These are phyloP conservation scores for Hirtodrosophila alboralis DNA, from an alignment of 2,888 invertebrate species.

Conservation along the genomic window DNA sequence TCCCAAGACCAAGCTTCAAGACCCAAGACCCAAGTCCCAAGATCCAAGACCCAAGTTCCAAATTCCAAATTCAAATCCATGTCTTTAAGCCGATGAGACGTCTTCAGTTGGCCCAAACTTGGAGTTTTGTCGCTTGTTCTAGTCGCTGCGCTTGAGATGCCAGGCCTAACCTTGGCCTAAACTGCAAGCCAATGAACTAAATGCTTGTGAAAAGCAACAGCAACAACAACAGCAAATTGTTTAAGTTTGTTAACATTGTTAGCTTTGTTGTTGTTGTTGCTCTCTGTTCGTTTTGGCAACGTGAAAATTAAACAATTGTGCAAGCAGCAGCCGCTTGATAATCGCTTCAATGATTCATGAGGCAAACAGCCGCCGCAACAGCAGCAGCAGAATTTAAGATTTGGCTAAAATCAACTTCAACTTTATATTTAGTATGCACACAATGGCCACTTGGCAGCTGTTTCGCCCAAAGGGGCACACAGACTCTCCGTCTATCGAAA, in stretches of 20 bases:
- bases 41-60: constrained; percentile 4
- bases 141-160: constrained; percentile 68
- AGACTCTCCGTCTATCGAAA: constrained; percentile 25
- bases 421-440: too few relatives aligned
- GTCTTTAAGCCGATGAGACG: constrained; percentile 33
- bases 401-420: constrained; percentile 33
- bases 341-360: constrained; percentile 73
- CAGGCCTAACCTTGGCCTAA: constrained; percentile 80
- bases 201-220: constrained; percentile 76
- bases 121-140: constrained; percentile 55
- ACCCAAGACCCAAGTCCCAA: constrained; percentile 27
- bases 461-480: constrained; percentile 27
- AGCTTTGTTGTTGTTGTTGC: constrained; percentile 20
- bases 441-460: constrained; percentile 50
- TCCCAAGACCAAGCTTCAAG: constrained; percentile 3
- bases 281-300: constrained; percentile 66
- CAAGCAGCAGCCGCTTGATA: constrained; percentile 72
- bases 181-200: constrained; percentile 81
- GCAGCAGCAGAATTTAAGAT: constrained; percentile 22
- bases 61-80: constrained; percentile 18
- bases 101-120: constrained; percentile 44
- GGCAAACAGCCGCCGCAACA: constrained; percentile 32
- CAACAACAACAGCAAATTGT: constrained; percentile 35
- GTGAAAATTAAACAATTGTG: constrained; percentile 81
- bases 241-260: constrained; percentile 56